These are phyloP conservation scores for Phalacrocorax carbo DNA, from an alignment of 2,113 vertebrate genomes.

Conservation along the genomic window DNA sequence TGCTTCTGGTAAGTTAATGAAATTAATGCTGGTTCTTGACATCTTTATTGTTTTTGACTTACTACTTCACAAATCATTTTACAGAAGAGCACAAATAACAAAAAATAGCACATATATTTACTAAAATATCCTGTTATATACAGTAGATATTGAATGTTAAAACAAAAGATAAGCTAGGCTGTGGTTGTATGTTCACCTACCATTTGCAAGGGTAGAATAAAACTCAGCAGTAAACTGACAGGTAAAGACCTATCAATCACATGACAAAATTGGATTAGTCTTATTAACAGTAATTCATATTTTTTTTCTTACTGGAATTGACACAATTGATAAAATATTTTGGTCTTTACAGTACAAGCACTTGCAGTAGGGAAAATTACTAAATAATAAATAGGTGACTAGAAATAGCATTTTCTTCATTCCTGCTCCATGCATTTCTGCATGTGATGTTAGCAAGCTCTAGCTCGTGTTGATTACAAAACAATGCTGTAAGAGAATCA, in stretches of 20 bases:
- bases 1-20: neutral
- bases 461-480: neutral
- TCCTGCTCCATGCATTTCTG: neutral
- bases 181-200: neutral
- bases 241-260: neutral
- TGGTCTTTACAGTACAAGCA: neutral
- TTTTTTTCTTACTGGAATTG: neutral
- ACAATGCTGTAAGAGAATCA: neutral
- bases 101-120: neutral
- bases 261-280: neutral
- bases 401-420: slow-evolving; percentile 10
- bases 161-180: neutral
- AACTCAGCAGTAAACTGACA: neutral
- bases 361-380: neutral
- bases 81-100: neutral
- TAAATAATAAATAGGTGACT: slow-evolving; percentile 12
- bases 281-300: neutral
- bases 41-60: slow-evolving; percentile 21
- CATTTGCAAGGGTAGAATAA: neutral
- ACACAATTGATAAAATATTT: neutral
- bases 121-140: neutral
- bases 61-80: neutral
- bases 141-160: neutral
- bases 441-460: neutral
- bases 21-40: slow-evolving; percentile 2